Conservation (phyloP, 2,888 invertebrate species). For the Conistra vaccinii region DNA sequence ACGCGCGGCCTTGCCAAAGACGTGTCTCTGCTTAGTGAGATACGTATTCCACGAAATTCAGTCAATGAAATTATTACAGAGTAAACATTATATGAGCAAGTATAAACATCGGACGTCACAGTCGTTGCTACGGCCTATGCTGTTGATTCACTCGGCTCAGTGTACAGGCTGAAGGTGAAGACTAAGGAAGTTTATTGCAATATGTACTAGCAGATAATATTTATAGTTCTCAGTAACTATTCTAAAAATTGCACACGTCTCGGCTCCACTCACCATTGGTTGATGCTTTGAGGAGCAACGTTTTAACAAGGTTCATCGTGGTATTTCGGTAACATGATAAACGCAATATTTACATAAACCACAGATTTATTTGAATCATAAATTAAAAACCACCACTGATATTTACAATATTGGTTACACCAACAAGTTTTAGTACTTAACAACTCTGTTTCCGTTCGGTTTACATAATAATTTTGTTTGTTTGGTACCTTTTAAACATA, state of each 20-base stretch:
- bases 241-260: slow-evolving; percentile 85
- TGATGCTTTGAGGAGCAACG: slow-evolving; percentile 65
- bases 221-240: slow-evolving; percentile 84
- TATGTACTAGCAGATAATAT: slow-evolving; percentile 84
- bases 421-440: slow-evolving; percentile 40
- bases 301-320: slow-evolving; percentile 61
- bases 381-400: slow-evolving; percentile 60
- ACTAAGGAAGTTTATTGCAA: slow-evolving; percentile 86
- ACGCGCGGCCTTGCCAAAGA: slow-evolving; percentile 52
- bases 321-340: slow-evolving; percentile 66
- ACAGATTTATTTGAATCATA: slow-evolving; percentile 64
- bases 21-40: slow-evolving; percentile 58
- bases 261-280: slow-evolving; percentile 67
- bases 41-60: slow-evolving; percentile 78
- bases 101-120: slow-evolving; percentile 84
- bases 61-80: slow-evolving; percentile 87
- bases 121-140: slow-evolving; percentile 81
- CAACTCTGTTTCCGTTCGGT: slow-evolving; percentile 44
- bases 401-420: slow-evolving; percentile 53
- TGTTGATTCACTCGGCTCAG: slow-evolving; percentile 83
- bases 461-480: slow-evolving; percentile 46
- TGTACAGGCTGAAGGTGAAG: slow-evolving; percentile 82
- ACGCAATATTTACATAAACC: slow-evolving; percentile 67
- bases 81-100: slow-evolving; percentile 84
- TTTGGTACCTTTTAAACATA: slow-evolving; percentile 39